These are phyloP conservation scores for Microplitis deprimator DNA, from an alignment of 2,888 invertebrate species.

Conservation along the genomic window DNA sequence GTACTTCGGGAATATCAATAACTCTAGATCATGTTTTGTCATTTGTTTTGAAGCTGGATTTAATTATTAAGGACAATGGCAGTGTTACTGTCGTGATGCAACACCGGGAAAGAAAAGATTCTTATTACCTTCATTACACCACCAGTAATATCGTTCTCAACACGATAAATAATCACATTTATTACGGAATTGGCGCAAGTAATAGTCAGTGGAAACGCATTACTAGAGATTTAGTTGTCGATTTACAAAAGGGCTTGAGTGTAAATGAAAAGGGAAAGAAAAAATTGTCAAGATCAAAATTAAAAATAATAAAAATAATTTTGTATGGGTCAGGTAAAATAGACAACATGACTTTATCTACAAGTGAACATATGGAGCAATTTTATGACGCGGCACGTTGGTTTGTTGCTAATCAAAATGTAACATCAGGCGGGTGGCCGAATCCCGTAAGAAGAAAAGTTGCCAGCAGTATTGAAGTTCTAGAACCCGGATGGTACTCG, in stretches of 20 bases:
- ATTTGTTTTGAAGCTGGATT: slow-evolving; percentile 83
- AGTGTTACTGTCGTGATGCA: slow-evolving; percentile 86
- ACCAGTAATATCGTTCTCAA: slow-evolving; percentile 82
- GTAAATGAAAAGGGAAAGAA: slow-evolving; percentile 79
- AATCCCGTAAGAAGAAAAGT: slow-evolving; percentile 88
- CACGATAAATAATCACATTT: slow-evolving; percentile 83
- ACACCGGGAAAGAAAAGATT: slow-evolving; percentile 83
- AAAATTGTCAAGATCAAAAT: slow-evolving; percentile 80
- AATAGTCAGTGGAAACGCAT: slow-evolving; percentile 82
- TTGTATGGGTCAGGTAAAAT: slow-evolving; percentile 82
- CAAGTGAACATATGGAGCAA: slow-evolving; percentile 90
- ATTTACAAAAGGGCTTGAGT: slow-evolving; percentile 91
- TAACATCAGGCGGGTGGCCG: slow-evolving; percentile 91
- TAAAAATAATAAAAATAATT: slow-evolving; percentile 79
- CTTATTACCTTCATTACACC: slow-evolving; percentile 87
- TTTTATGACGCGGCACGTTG: slow-evolving; percentile 95
- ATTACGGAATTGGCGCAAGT: slow-evolving; percentile 85
- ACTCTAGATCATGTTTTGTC: slow-evolving; percentile 80
- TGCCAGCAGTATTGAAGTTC: slow-evolving; percentile 81
- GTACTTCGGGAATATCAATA: slow-evolving; percentile 79
- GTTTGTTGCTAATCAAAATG: slow-evolving; percentile 90
- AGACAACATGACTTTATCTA: slow-evolving; percentile 84
- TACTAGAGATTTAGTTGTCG: slow-evolving; percentile 90
- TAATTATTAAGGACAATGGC: slow-evolving; percentile 84
- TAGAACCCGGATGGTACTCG: slow-evolving; percentile 94